phyloP scores from a whole-genome alignment of 2,888 invertebrate species.

The Terebella lapidaria region DNA sequence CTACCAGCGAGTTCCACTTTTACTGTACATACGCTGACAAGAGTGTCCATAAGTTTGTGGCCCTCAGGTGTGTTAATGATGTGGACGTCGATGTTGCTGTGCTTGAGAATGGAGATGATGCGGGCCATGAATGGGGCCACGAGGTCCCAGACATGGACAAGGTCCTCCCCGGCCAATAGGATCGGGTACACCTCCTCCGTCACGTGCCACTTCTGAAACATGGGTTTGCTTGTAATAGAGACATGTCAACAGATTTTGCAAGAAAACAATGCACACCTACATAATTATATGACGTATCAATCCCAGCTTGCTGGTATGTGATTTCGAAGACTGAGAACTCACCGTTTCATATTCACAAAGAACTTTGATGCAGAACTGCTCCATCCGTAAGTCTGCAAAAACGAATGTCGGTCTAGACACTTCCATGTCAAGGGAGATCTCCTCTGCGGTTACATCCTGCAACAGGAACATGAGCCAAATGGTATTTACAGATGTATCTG shows the following conservation, averaged over 20 bases:
- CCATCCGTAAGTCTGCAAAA: slow-evolving; percentile 11
- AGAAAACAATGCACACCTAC: too few species aligned
- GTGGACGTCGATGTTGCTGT: slow-evolving; percentile 29
- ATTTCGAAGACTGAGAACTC: too few species aligned
- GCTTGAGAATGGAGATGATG: slow-evolving; percentile 39
- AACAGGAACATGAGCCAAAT: background rate
- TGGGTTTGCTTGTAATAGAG: too few species aligned
- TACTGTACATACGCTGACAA: slow-evolving; percentile 14
- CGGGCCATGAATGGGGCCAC: slow-evolving; percentile 38
- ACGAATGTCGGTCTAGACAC: slow-evolving; percentile 4
- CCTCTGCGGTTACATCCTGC: background rate
- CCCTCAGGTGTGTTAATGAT: slow-evolving; percentile 16
- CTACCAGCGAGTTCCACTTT: too few species aligned
- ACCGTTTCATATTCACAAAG: slow-evolving; percentile 51
- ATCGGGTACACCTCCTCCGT: slow-evolving; percentile 31
- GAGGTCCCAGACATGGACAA: slow-evolving; percentile 24
- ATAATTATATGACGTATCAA: too few species aligned
- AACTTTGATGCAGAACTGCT: slow-evolving; percentile 34
- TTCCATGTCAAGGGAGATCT: background rate
- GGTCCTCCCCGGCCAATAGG: slow-evolving; percentile 27
- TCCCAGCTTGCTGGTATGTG: too few species aligned
- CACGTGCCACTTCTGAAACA: slow-evolving; percentile 44
- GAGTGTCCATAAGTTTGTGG: slow-evolving; percentile 8
- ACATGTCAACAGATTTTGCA: too few species aligned
- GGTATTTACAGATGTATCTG: too few species aligned